These are phyloP conservation scores for Theristicus caerulescens DNA, from an alignment of 2,113 vertebrate genomes.

Conservation along the genomic window DNA sequence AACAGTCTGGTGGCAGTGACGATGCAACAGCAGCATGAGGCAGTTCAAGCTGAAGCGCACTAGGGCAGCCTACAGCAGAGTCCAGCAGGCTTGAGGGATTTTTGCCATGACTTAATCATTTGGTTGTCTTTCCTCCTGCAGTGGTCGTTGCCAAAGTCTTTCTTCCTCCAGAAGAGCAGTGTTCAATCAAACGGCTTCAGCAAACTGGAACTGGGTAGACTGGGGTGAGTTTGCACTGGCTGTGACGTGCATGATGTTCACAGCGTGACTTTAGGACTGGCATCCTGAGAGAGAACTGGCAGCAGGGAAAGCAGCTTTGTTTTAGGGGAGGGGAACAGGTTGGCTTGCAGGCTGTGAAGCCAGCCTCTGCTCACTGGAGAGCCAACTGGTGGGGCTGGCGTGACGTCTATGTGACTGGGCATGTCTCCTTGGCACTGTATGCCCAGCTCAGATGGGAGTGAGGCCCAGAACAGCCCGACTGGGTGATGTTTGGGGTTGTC, in stretches of 20 bases:
- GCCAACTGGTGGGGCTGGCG: not conserved
- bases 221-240: conserved; percentile 64
- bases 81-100: not conserved
- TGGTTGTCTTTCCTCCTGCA: conserved; percentile 29
- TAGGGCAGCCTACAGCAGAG: not conserved
- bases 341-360: not conserved
- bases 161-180: conserved; percentile 47
- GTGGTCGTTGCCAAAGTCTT: conserved; percentile 71
- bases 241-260: rapidly evolving
- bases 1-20: conserved; percentile 31
- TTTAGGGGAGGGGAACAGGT: not conserved
- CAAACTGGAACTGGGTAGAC: conserved; percentile 49
- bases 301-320: not conserved
- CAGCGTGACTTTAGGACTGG: not conserved
- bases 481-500: not conserved
- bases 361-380: not conserved
- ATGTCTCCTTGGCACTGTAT: not conserved
- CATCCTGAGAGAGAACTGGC: not conserved
- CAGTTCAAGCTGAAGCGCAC: conserved; percentile 5
- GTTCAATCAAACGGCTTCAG: conserved; percentile 12
- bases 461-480: not conserved
- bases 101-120: not conserved
- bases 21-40: not conserved
- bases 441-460: not conserved
- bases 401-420: not conserved